Conservation (phyloP, 2,113 vertebrate genomes). For the Carlito syrichta region DNA sequence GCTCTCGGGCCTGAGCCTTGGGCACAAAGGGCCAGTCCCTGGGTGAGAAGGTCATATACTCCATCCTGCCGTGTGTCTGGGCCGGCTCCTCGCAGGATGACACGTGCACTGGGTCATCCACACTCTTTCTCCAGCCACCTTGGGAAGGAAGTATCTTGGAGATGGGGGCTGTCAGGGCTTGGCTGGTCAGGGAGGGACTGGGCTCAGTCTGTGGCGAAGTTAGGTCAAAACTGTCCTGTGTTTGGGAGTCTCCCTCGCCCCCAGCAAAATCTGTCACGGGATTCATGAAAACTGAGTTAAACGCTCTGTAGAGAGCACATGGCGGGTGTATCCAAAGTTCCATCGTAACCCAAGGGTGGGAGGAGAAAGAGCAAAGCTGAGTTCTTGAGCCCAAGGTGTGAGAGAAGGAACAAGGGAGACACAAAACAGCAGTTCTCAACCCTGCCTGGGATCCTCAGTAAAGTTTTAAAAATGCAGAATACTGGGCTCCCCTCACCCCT, state of each 20-base stretch:
- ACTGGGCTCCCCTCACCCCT: accelerated
- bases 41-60: neutral
- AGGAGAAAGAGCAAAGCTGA: neutral
- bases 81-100: neutral
- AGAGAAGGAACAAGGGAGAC: neutral
- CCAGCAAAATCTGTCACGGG: neutral
- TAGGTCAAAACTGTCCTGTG: neutral
- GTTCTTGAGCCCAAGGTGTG: neutral
- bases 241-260: neutral
- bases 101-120: neutral
- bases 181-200: neutral
- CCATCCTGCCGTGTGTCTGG: neutral
- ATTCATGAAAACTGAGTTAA: neutral
- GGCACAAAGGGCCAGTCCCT: neutral
- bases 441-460: neutral
- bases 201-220: neutral
- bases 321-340: neutral
- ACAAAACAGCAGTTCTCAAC: neutral
- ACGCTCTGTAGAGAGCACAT: neutral
- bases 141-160: neutral
- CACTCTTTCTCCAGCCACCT: neutral
- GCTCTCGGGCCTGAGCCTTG: neutral
- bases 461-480: neutral
- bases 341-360: neutral
- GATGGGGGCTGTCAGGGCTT: neutral